These are phyloP conservation scores for Axis porcinus DNA, from an alignment of 2,113 vertebrate species.

Conservation along the genomic window DNA sequence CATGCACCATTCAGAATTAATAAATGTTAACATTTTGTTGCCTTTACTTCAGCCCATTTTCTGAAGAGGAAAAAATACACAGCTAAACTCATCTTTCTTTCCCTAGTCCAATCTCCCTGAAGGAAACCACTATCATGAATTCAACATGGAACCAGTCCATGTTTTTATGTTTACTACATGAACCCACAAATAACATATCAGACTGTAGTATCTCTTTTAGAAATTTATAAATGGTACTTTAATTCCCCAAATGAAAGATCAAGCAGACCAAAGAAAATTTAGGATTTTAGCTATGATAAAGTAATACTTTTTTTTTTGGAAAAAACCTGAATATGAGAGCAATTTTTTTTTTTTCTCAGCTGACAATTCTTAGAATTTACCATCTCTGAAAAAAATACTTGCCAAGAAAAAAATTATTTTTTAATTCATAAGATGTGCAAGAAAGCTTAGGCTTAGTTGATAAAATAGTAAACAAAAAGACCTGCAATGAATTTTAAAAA, in stretches of 20 bases:
- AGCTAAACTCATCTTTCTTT: not conserved
- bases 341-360: not conserved
- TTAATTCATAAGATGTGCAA: not conserved
- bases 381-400: not conserved
- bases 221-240: not conserved
- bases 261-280: not conserved
- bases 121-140: not conserved
- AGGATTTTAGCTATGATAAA: not conserved
- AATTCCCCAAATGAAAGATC: conserved; percentile 1
- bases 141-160: not conserved
- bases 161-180: not conserved
- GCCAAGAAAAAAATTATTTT: not conserved
- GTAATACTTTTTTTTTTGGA: not conserved
- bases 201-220: not conserved
- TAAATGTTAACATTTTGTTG: not conserved
- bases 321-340: not conserved
- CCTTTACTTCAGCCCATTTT: not conserved
- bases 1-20: not conserved
- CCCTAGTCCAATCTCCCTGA: not conserved
- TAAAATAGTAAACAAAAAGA: not conserved
- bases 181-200: not conserved
- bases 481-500: not conserved
- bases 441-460: not conserved
- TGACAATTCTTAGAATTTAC: not conserved
- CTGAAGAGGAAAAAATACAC: not conserved